These are phyloP conservation scores for Ennomos erosarius DNA, from an alignment of 2,888 invertebrate genomes.

Conservation along the genomic window DNA sequence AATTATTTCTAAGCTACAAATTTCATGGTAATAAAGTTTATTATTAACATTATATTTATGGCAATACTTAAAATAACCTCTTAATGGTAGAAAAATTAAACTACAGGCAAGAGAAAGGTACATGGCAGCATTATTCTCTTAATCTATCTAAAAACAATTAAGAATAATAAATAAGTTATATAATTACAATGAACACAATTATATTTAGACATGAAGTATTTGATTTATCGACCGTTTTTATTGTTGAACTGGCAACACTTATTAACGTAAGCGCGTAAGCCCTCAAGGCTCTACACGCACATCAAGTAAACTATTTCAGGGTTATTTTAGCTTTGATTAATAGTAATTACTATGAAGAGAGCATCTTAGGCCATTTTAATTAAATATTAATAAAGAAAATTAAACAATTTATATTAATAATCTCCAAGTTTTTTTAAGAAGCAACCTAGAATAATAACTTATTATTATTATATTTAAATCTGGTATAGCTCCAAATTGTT, in stretches of 20 bases:
- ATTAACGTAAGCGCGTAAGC: no score
- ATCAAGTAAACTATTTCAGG: no score
- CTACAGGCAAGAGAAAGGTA: constrained; percentile 44
- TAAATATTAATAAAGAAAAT: background rate
- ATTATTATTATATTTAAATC: background rate
- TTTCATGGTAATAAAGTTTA: background rate
- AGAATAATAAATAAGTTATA: constrained; percentile 28
- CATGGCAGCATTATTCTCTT: constrained; percentile 37
- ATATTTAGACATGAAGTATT: constrained; percentile 2
- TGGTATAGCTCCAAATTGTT: no score
- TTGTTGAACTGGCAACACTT: constrained; percentile 5
- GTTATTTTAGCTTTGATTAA: no score
- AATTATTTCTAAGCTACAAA: no score
- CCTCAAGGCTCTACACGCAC: no score
- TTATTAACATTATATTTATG: constrained; percentile 3
- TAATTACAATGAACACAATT: constrained; percentile 32
- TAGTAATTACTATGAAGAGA: no score
- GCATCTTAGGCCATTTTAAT: no score
- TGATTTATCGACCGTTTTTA: background rate
- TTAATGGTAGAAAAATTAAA: constrained; percentile 26
- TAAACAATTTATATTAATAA: constrained; percentile 3
- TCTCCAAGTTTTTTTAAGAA: constrained; percentile 7
- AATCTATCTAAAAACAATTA: constrained; percentile 22
- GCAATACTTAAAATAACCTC: constrained; percentile 14
- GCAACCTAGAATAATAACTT: background rate